Evolutionary conservation across 2,888 invertebrate species (phyloP), one percentile per base, ranked within the genome.

Genomic region (Lithodes maja): DNA sequence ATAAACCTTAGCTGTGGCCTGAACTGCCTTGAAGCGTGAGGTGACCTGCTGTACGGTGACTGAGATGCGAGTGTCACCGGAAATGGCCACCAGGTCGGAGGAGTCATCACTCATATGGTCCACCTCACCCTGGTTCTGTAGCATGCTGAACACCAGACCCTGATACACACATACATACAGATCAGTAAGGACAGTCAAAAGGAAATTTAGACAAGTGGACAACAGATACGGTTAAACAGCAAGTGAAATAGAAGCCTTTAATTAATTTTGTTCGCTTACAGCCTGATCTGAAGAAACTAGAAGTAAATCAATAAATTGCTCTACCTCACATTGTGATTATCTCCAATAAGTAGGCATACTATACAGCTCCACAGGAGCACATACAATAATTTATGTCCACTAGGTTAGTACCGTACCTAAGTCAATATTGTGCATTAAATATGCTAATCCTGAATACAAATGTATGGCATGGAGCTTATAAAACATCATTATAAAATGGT

Each of bases 41-140:
- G 97, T 96, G 90, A 98, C 96, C 94, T 98, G 98, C 93, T 98
- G 98, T 55, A 98, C 95, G 93, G 96, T 97, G 92, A 97, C 97
- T 1, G 97, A 97, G 89, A 98, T 96, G 93, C 97, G 80, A 0
- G 96, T 96, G 93, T 98, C 98, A 50, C 97, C 97, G 92, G 97
- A 97, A 33, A 93, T 92, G 93, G 97, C 97, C 90, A 97, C 96
- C 17, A 98, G 94, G 93, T 98, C 98, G 78, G 97, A 96, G 52
- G 97, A 97, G 92, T 97, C 97, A 92, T 98, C 97, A 90, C 96
- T 96, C 93, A 98, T 95, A 94, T 97, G 97, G 93, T 98, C 98
- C 92, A 98, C 96, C 93, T 97, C 97, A 33, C 96, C 95, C 94
- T 98, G 98, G 92, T 97, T 97, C 93, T 97, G 97, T 93, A 96